A percentile compares a stretch with the other conserved stretches of the same genome.
phyloP scores from a whole-genome alignment of 2,888 invertebrate genomes.

The Pyrrhia umbra region DNA sequence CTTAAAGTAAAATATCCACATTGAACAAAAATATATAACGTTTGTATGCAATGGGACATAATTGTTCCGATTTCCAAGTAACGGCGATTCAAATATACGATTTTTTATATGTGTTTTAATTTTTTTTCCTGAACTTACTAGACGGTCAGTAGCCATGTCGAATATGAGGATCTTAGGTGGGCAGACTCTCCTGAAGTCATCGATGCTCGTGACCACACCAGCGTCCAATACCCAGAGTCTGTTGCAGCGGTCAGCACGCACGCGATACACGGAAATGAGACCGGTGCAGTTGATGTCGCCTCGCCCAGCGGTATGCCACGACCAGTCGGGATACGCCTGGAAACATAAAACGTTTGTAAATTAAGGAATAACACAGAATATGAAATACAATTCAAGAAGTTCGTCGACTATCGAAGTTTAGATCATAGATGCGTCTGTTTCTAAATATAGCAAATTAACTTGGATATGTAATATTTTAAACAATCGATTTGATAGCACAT shows the following conservation, averaged over 20 bases:
- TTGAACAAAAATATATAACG: not conserved
- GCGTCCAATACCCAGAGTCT: conserved; percentile 95
- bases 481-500: too few relatives aligned
- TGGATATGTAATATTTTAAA: too few relatives aligned
- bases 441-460: too few relatives aligned
- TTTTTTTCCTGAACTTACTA: conserved; percentile 82
- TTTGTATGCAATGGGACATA: not conserved
- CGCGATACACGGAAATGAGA: conserved; percentile 94
- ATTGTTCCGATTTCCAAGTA: not conserved
- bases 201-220: conserved; percentile 93
- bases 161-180: conserved; percentile 95
- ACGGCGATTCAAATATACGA: not conserved
- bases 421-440: too few relatives aligned
- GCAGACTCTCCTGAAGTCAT: conserved; percentile 92
- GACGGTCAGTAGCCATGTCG: conserved; percentile 93
- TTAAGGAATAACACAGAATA: not conserved
- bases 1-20: too few relatives aligned
- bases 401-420: too few relatives aligned
- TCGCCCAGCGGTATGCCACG: conserved; percentile 93
- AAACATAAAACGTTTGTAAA: conserved; percentile 17
- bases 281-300: conserved; percentile 94
- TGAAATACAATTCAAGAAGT: too few relatives aligned
- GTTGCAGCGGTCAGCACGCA: conserved; percentile 94
- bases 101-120: not conserved
- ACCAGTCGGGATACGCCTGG: conserved; percentile 94